Base-by-base conservation (phyloP, 2,113 vertebrate species). In the Turnix velox region DNA sequence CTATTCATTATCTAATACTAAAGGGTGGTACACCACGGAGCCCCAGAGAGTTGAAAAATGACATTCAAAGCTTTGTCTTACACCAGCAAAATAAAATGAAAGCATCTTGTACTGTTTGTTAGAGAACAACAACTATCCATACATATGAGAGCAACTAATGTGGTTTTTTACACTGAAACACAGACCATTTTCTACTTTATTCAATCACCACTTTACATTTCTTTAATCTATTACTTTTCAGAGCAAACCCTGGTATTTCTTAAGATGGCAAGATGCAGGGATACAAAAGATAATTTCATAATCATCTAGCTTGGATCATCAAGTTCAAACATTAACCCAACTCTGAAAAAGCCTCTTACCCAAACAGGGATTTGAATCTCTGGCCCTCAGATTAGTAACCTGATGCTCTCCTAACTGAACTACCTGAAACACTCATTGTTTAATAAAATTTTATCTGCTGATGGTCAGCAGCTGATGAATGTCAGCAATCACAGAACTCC, bases 281-380 rank as follows among this genome's bases (percentile, higher is more conserved):
- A 74, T 78, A 82, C 28, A 75, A 83, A 84, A 81, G 68, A 86
- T 52, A 92, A 90, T n/a, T n/a, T n/a, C n/a, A n/a, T n/a, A n/a
- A n/a, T n/a, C n/a, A n/a, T n/a, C n/a, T n/a, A n/a, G n/a, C n/a
- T n/a, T n/a, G n/a, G n/a, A n/a, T n/a, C n/a, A n/a, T n/a, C n/a
- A n/a, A n/a, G n/a, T n/a, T n/a, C n/a, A n/a, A n/a, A n/a, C n/a
- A n/a, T n/a, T n/a, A n/a, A n/a, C n/a, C n/a, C n/a, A n/a, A n/a
- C n/a, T n/a, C n/a, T n/a, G n/a, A n/a, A n/a, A n/a, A n/a, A n/a
- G n/a, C n/a, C n/a, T n/a, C n/a, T n/a, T n/a, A n/a, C n/a, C n/a
- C n/a, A n/a, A n/a, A n/a, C n/a, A n/a, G n/a, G n/a, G n/a, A n/a
- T n/a, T n/a, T n/a, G n/a, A n/a, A n/a, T n/a, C n/a, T n/a, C n/a